Base-by-base conservation (phyloP, 2,888 invertebrate species). In the Callyntrura sp. region DNA sequence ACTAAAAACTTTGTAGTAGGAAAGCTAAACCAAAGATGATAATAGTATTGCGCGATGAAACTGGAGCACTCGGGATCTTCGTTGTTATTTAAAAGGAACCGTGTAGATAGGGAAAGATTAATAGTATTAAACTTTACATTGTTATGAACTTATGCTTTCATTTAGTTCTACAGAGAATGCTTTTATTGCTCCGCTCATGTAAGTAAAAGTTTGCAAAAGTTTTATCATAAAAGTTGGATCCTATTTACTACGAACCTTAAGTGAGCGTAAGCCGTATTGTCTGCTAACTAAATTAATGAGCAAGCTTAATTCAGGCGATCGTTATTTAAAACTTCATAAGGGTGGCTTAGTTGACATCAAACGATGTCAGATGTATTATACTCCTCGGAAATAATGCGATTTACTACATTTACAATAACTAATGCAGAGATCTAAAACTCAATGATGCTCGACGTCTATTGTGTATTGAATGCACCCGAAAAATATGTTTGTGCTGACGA, bases 311-410 rank as follows among this genome's bases (percentile, higher is more conserved):
- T 11, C 12, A 73, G 48, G 20, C 12, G 14, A 48, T 73, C 12
- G 5, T 35, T 45, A 17, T 35, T 68, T 68, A 43, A 68, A 45
- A 23, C 48, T 73, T 73, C 48, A 48, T 9, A 14, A n/a, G 28
- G 12, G 23, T 20, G 48, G 73, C 73, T 73, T 48, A 73, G 9
- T 48, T 73, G 20, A 73, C 73, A 73, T 73, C 73, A 73, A 73
- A 73, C 73, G 48, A 48, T 43, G n/a, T n/a, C n/a, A n/a, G n/a
- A 68, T 5, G 12, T 48, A 48, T 17, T 48, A 48, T 12, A 25
- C 48, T 70, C 48, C 11, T 70, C 17, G 12, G 43, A 48, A 48
- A 20, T 73, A 73, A 73, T 73, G 48, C 45, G 73, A 73, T 48
- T 73, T 48, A 23, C n/a, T n/a, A n/a, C n/a, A n/a, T 45, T 65